Evolutionary conservation across 2,888 invertebrate genomes (phyloP), one percentile per base, ranked within the genome.

Genomic region (Stictocephala bisonia): DNA sequence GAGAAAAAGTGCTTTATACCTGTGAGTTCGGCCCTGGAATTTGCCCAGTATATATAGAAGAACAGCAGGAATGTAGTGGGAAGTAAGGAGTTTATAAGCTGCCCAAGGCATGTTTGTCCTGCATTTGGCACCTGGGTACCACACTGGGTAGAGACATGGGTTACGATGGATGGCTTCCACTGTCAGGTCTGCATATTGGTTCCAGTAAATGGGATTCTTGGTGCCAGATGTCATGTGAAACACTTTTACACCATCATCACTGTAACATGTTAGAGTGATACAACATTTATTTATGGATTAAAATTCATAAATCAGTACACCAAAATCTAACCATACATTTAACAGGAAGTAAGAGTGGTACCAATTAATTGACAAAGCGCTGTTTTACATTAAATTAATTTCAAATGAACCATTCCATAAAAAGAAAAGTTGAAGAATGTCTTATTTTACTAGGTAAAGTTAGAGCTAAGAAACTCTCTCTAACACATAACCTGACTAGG

Each of bases 211-310:
- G 0, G 88, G 88, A 80, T 90, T 90, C 66, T 86, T 82, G 20
- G 83, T 82, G 7, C 89, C 88, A 0, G 89, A 87, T n/a, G 88
- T 88, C 81, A 87, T 87, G 80, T 90, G 89, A 82, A 88, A 88
- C 35, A 90, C 85, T 31, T 85, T 81, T 15, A 84, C 79, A n/a
- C 80, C 75, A 0, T 77, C 69, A 15, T 56, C 29, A 56, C 56
- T 56, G 18, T 1, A 27, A 15, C n/a, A n/a, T n/a, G n/a, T n/a
- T n/a, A n/a, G n/a, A n/a, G n/a, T n/a, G n/a, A n/a, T n/a, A n/a
- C n/a, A n/a, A n/a, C n/a, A n/a, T n/a, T n/a, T n/a, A n/a, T n/a
- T n/a, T n/a, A n/a, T n/a, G n/a, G n/a, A n/a, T n/a, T n/a, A n/a
- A n/a, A n/a, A n/a, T n/a, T n/a, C n/a, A n/a, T n/a, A n/a, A n/a